These are phyloP conservation scores for Caenorhabditis imperialis DNA, from an alignment of 2,888 invertebrate species.

Conservation along the genomic window DNA sequence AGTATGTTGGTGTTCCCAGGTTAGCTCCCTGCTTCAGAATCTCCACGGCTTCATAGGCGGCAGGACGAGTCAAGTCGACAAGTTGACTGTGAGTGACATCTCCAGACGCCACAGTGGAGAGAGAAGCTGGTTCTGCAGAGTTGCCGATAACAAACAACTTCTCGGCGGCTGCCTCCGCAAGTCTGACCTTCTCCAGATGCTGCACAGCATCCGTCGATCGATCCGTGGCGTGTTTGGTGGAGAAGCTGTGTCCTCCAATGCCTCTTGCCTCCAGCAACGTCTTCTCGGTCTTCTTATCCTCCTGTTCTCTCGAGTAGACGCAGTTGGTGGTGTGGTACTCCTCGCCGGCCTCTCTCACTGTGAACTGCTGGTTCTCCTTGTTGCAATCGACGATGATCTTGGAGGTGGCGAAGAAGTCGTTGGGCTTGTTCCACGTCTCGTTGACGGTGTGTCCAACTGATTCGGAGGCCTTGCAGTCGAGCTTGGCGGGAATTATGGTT, in stretches of 20 bases:
- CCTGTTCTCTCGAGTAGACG: slow-evolving; percentile 60
- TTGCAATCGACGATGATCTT: slow-evolving; percentile 53
- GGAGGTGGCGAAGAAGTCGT: slow-evolving; percentile 26
- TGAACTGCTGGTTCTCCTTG: slow-evolving; percentile 47
- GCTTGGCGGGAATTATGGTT: slow-evolving; percentile 30
- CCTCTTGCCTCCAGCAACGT: slow-evolving; percentile 60
- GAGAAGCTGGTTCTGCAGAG: slow-evolving; percentile 16
- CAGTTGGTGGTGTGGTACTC: slow-evolving; percentile 69
- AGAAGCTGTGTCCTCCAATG: slow-evolving; percentile 61
- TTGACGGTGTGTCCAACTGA: slow-evolving; percentile 37
- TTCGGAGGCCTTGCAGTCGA: slow-evolving; percentile 43
- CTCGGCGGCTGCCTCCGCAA: slow-evolving; percentile 55
- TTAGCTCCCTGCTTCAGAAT: slow-evolving; percentile 57
- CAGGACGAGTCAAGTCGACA: slow-evolving; percentile 41
- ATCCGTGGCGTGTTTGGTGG: slow-evolving; percentile 54
- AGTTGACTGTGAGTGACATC: slow-evolving; percentile 18
- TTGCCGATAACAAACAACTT: slow-evolving; percentile 58
- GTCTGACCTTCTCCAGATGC: slow-evolving; percentile 57
- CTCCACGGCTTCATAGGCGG: slow-evolving; percentile 32
- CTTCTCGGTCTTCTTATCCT: slow-evolving; percentile 32
- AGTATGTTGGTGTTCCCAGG: slow-evolving; percentile 43
- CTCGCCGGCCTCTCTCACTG: slow-evolving; percentile 59
- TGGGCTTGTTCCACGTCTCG: slow-evolving; percentile 44
- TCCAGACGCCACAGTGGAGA: slow-evolving; percentile 40
- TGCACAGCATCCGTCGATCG: slow-evolving; percentile 26